These are phyloP conservation scores for Vannuccia rotundouncinata DNA, from an alignment of 2,888 invertebrate species.

Conservation along the genomic window DNA sequence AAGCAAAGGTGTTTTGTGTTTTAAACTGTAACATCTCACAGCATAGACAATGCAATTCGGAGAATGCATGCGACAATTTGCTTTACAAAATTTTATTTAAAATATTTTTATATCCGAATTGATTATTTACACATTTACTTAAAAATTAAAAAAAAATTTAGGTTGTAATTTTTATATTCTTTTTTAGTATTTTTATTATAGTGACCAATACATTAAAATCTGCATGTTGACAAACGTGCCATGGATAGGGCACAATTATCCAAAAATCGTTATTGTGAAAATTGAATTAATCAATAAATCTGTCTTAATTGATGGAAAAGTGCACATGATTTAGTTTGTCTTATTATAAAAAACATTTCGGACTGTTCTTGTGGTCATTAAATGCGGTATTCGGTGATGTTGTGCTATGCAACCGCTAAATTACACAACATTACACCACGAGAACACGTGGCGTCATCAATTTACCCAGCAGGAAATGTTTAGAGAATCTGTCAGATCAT, in stretches of 20 bases:
- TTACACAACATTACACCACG: neutral
- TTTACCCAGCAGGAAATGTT: neutral
- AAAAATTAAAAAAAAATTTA: too few species aligned
- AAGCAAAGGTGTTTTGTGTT: too few species aligned
- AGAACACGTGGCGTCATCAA: slow-evolving; percentile 15
- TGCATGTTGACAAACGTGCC: neutral
- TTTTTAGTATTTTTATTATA: neutral
- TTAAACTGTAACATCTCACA: too few species aligned
- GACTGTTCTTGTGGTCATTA: neutral
- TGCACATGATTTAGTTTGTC: too few species aligned
- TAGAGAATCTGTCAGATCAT: neutral
- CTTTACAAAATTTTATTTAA: neutral
- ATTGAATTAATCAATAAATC: too few species aligned
- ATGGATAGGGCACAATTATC: neutral
- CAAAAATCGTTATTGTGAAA: neutral
- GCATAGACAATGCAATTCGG: too few species aligned
- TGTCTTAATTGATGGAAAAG: too few species aligned
- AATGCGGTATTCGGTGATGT: neutral
- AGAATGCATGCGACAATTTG: neutral
- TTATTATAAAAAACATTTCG: too few species aligned
- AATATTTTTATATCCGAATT: neutral
- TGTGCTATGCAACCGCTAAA: slow-evolving; percentile 4
- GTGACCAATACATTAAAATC: neutral
- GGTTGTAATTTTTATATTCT: too few species aligned
- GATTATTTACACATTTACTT: too few species aligned